Evolutionary conservation across 2,888 invertebrate species (phyloP).

Genomic region (Meiosimyza platycephala): DNA sequence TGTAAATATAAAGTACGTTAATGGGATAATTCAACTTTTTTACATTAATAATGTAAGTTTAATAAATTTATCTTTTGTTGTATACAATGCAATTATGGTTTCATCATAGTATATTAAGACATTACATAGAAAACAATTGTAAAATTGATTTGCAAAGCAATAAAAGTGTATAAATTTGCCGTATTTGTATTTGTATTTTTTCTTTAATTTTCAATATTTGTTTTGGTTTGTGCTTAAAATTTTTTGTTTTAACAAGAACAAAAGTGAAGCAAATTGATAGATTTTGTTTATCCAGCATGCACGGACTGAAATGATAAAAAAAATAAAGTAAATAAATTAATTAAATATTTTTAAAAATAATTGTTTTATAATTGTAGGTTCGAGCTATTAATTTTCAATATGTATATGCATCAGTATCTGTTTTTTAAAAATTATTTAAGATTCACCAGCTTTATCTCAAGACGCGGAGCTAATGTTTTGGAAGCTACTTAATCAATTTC

Average conservation of each 20-base stretch:
- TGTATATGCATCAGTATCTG: too few species aligned
- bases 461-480: too few species aligned
- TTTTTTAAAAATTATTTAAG: too few species aligned
- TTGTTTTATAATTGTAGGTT: not conserved
- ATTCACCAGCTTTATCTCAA: too few species aligned
- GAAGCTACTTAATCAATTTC: too few species aligned
- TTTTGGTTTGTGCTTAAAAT: constrained; percentile 1
- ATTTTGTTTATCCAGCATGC: constrained; percentile 66
- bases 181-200: constrained; percentile 19
- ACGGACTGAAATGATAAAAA: constrained; percentile 67
- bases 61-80: too few species aligned
- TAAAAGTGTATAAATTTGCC: constrained; percentile 6
- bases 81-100: too few species aligned
- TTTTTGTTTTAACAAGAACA: constrained; percentile 44
- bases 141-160: constrained; percentile 8
- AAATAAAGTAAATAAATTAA: constrained; percentile 53
- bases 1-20: too few species aligned
- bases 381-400: too few species aligned
- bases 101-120: too few species aligned
- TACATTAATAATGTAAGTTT: too few species aligned
- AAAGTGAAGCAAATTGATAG: constrained; percentile 42
- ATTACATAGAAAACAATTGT: not conserved
- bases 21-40: too few species aligned
- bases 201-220: constrained; percentile 9
- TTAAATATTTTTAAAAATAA: constrained; percentile 47